Base-by-base conservation (phyloP, 2,797 vertebrate species). In the Amazonetta brasiliensis region DNA sequence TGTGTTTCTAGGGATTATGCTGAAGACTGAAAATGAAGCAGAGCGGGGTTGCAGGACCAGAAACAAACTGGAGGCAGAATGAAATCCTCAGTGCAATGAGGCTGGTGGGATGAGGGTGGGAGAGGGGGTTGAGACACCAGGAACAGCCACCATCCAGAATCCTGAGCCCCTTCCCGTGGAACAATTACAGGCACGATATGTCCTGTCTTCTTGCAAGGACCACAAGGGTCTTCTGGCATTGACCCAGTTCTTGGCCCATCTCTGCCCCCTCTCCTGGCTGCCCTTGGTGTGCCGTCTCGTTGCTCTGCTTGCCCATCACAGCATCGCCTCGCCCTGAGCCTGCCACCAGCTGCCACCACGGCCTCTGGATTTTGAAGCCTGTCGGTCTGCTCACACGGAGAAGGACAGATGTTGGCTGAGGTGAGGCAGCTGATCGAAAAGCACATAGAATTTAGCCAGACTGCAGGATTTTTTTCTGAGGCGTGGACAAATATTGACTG, bases 401-500 rank as follows among this genome's bases (percentile, higher is more conserved):
- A 76, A 81, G 46, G 69, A 39, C 37, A 79, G 87, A 15, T 76
- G 82, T 16, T 73, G 84, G 73, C 75, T 75, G 79, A 80, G 21
- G 52, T 11, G 1, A 81, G 64, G 55, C 1, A 0, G 15, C 26
- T 73, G 54, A 76, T 59, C 39, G 35, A 73, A 76, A 79, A 88
- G 13, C n/a, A 30, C 7, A 48, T 12, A 64, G 63, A 67, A 39
- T 76, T 60, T 44, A 90, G 26, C 30, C 44, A 90, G 55, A 18
- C 52, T 79, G 63, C 56, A 39, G 84, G 71, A 33, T 33, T 73
- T 82, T 54, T 54, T 54, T 23, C 71, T 64, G 59, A 46, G 69
- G 33, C 59, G 44, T 37, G 71, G 67, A 60, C 46, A 90, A 75
- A 90, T 68, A 86, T 37, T 63, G 87, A 56, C 77, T 85, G 63